Conservation (phyloP, 2,888 invertebrate genomes). For the Andrena chrysosceles region DNA sequence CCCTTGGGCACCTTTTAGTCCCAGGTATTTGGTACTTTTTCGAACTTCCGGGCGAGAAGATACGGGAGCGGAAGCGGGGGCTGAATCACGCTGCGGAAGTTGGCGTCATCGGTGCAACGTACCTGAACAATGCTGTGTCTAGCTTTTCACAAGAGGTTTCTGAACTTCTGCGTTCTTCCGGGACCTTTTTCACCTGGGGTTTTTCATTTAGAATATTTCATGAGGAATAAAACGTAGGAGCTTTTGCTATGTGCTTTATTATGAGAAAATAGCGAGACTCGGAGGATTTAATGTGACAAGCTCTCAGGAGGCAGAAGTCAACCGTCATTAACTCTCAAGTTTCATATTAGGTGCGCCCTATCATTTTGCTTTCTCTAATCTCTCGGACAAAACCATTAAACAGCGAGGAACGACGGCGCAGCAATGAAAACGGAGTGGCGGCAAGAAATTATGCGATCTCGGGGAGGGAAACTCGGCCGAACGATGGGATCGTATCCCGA, state of each 20-base stretch:
- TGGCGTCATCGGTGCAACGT: conserved; percentile 49
- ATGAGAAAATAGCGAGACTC: too few species aligned
- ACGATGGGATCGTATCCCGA: conserved; percentile 50
- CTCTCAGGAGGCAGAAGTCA: too few species aligned
- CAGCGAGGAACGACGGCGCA: background rate
- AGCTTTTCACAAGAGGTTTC: conserved; percentile 26
- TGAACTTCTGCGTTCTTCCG: background rate
- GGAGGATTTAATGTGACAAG: too few species aligned
- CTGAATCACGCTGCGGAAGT: conserved; percentile 67
- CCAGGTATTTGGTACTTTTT: conserved; percentile 35
- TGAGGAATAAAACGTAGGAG: too few species aligned
- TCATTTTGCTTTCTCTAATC: too few species aligned
- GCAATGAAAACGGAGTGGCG: background rate
- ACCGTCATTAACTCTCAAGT: too few species aligned
- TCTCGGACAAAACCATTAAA: too few species aligned
- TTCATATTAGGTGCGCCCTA: too few species aligned
- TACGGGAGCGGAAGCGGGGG: conserved; percentile 62
- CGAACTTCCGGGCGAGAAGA: conserved; percentile 49
- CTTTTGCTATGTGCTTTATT: too few species aligned
- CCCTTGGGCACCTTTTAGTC: conserved; percentile 2
- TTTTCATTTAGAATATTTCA: background rate
- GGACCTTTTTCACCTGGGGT: background rate
- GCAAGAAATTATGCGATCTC: conserved; percentile 46
- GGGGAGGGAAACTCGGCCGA: conserved; percentile 18
- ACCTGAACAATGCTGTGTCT: conserved; percentile 30